Evolutionary conservation across 1,140 invertebrate species (phyloP).

Genomic region (Argopecten irradians): DNA sequence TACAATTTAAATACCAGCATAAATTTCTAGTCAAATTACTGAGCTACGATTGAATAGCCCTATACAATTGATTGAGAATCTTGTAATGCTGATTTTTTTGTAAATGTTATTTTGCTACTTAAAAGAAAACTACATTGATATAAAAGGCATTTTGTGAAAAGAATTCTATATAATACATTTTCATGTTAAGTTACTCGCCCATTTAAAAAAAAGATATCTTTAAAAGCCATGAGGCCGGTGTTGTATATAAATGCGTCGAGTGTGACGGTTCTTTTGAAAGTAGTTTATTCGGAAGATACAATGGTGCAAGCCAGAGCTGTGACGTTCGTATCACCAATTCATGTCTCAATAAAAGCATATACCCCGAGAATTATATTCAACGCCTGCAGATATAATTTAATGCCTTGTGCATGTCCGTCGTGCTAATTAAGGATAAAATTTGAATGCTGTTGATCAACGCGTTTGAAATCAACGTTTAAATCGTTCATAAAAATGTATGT

Average conservation of each 20-base stretch:
- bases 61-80: background rate
- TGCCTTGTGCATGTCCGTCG: background rate
- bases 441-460: background rate
- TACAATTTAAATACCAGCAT: slow-evolving; percentile 16
- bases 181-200: slow-evolving; percentile 9
- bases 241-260: background rate
- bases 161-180: slow-evolving; percentile 16
- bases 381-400: background rate
- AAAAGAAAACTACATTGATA: slow-evolving; percentile 18
- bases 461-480: background rate
- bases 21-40: background rate
- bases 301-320: background rate
- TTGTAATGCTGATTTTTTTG: background rate
- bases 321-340: background rate
- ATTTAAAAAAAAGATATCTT: slow-evolving; percentile 19
- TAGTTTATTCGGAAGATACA: background rate
- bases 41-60: background rate
- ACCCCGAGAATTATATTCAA: background rate
- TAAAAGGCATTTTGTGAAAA: slow-evolving; percentile 18
- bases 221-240: background rate
- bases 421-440: background rate
- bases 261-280: slow-evolving; percentile 7
- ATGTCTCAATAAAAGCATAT: background rate
- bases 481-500: background rate
- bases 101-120: slow-evolving; percentile 12